These are phyloP conservation scores for Myanophis thanlyinensis DNA, from an alignment of 2,113 vertebrate species.

Conservation along the genomic window DNA sequence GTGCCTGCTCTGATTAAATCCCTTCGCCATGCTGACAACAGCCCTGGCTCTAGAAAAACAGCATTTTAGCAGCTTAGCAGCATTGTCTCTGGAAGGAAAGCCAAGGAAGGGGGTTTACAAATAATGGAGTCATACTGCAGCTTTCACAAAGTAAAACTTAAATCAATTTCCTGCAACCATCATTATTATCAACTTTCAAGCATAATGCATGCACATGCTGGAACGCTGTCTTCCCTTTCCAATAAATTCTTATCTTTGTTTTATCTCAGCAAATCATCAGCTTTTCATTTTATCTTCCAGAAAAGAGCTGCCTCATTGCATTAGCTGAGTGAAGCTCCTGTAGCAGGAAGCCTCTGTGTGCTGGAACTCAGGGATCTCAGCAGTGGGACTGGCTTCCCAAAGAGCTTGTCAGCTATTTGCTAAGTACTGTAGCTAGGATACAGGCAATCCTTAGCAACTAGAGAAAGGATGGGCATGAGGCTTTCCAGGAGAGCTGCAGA, in stretches of 20 bases:
- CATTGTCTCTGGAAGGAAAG: not conserved
- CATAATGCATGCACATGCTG: conserved; percentile 42
- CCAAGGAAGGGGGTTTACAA: conserved; percentile 4
- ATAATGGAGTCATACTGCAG: conserved; percentile 24
- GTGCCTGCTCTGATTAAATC: conserved; percentile 73
- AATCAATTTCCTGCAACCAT: conserved; percentile 7
- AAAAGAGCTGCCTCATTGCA: conserved; percentile 4
- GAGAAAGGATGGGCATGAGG: not conserved
- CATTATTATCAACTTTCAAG: not conserved
- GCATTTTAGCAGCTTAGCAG: conserved; percentile 5
- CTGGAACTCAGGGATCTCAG: conserved; percentile 45
- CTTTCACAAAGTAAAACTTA: conserved; percentile 45
- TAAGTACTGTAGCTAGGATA: conserved; percentile 67
- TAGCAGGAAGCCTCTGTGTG: conserved; percentile 27
- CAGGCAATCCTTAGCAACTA: conserved; percentile 60
- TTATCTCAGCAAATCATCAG: conserved; percentile 14
- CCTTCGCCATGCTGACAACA: conserved; percentile 72
- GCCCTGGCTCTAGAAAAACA: not conserved
- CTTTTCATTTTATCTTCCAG: not conserved
- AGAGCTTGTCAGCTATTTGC: conserved; percentile 63
- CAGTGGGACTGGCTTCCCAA: conserved; percentile 49
- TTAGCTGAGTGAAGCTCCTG: conserved; percentile 26
- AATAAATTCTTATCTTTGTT: conserved; percentile 40
- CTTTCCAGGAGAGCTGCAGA: not conserved
- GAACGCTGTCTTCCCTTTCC: conserved; percentile 25